These are phyloP conservation scores for Drosophila eohydei DNA, from an alignment of 2,888 invertebrate species.

Conservation along the genomic window DNA sequence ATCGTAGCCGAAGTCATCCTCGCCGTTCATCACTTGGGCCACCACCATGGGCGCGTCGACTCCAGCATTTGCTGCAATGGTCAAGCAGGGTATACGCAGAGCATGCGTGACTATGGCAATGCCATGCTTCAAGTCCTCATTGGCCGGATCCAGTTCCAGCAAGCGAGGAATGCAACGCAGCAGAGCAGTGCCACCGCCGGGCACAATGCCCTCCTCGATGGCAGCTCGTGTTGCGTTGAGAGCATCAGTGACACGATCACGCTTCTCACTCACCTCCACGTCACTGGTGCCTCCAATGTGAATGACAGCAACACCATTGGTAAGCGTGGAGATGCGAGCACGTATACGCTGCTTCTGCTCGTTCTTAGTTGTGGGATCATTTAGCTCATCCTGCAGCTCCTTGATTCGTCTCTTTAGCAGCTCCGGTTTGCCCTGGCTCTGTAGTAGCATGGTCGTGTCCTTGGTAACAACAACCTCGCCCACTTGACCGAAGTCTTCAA, in stretches of 20 bases:
- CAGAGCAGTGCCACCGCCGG: slow-evolving; percentile 97
- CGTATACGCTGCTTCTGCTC: slow-evolving; percentile 97
- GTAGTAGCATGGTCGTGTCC: slow-evolving; percentile 91
- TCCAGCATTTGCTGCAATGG: slow-evolving; percentile 95
- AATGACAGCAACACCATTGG: slow-evolving; percentile 92
- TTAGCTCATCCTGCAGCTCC: slow-evolving; percentile 94
- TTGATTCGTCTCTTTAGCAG: slow-evolving; percentile 93
- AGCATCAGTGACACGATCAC: slow-evolving; percentile 97
- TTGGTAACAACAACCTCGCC: slow-evolving; percentile 96
- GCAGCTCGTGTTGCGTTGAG: slow-evolving; percentile 97
- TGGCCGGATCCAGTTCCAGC: slow-evolving; percentile 87
- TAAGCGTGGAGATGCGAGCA: slow-evolving; percentile 94
- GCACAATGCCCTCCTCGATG: slow-evolving; percentile 98
- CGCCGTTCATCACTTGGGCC: slow-evolving; percentile 93
- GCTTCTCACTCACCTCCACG: slow-evolving; percentile 98
- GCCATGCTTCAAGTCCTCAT: slow-evolving; percentile 84
- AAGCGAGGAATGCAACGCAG: slow-evolving; percentile 92
- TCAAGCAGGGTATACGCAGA: slow-evolving; percentile 94
- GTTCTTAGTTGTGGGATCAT: slow-evolving; percentile 92
- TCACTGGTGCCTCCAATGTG: slow-evolving; percentile 95
- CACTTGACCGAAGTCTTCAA: slow-evolving; percentile 92
- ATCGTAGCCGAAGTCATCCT: slow-evolving; percentile 93
- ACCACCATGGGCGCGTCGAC: slow-evolving; percentile 96
- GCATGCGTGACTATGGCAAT: slow-evolving; percentile 90
- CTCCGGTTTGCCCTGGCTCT: slow-evolving; percentile 92